Base-by-base conservation (phyloP, 2,888 invertebrate genomes). In the Dryomyza anilis region DNA sequence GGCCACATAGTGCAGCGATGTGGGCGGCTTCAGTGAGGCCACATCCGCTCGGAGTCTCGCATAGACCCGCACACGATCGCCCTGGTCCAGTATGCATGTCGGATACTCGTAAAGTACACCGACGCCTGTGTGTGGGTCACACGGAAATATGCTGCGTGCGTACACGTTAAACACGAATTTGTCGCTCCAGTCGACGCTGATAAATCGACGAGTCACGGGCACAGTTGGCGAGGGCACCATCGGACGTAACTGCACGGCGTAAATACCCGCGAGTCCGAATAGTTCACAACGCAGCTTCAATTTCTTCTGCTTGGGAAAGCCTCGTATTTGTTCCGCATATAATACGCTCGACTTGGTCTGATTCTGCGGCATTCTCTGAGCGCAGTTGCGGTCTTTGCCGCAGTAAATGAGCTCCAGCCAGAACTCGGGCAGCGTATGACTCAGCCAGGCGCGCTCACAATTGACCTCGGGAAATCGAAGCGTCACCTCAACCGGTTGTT, bases 81-180 rank as follows among this genome's bases (percentile, higher is more conserved):
- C 91, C 2, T 87, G 86, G 69, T 90, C 89, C 68, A 93, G 85
- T 70, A 93, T 92, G 75, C 94, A 94, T 58, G 90, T 87, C 0
- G 94, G 94, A 83, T 94, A 94, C 78, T 94, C 91, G 81, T 93
- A 93, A 16, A 94, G 86, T 7, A 92, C 93, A 0, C 90, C 87
- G 14, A 94, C 88, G 0, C 92, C 92, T 1, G 85, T 85, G 74
- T 88, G 87, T 2, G 89, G 89, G 72, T 91, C 92, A 81, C 94
- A 94, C 0, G 93, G 94, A 77, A 93, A 90, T 73, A 94, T 91
- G 67, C 92, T 93, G 27, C 90, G 87, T 0, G 92, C 92, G 80
- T 92, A 91, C 2, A 94, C 93, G 84, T 93, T 93, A 79, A 94
- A 88, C 19, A 93, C 92, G 78, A 92, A 94, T 78, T 92, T 90